These are phyloP conservation scores for Cheilosia soror DNA, from an alignment of 2,888 invertebrate genomes.

Conservation along the genomic window DNA sequence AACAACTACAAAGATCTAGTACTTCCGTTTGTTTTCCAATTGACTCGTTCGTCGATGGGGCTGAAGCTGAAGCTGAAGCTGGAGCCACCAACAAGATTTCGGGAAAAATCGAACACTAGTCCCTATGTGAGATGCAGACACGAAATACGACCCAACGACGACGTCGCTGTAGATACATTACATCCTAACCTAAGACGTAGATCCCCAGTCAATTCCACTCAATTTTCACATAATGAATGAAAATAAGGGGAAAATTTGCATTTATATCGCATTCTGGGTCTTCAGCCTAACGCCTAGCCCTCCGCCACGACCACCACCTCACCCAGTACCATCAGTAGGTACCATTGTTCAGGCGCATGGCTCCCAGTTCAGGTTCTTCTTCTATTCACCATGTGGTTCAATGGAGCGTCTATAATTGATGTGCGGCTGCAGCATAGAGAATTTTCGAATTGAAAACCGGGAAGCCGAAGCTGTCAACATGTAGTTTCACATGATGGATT, in stretches of 20 bases:
- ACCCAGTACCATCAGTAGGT: too few species aligned
- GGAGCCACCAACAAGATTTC: slow-evolving; percentile 35
- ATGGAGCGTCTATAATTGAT: slow-evolving; percentile 54
- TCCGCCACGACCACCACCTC: too few species aligned
- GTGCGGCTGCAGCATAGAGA: slow-evolving; percentile 23
- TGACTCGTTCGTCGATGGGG: slow-evolving; percentile 48
- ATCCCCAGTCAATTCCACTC: slow-evolving; percentile 44
- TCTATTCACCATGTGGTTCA: slow-evolving; percentile 42
- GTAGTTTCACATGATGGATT: slow-evolving; percentile 59
- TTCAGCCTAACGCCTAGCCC: background rate
- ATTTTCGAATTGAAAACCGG: slow-evolving; percentile 57
- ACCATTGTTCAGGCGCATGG: background rate
- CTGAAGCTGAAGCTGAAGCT: slow-evolving; percentile 17
- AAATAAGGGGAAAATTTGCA: slow-evolving; percentile 61
- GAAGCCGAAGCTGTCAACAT: slow-evolving; percentile 68
- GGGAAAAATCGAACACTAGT: slow-evolving; percentile 22
- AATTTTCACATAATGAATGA: slow-evolving; percentile 68
- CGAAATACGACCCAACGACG: background rate
- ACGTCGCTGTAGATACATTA: slow-evolving; percentile 33
- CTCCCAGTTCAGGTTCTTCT: slow-evolving; percentile 1
- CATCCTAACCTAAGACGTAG: slow-evolving; percentile 33
- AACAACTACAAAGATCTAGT: slow-evolving; percentile 65
- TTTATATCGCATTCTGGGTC: slow-evolving; percentile 54
- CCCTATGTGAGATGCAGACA: background rate
- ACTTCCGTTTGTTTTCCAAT: slow-evolving; percentile 65